Conservation (phyloP, 2,797 vertebrate species). For the Passerculus sandwichensis region DNA sequence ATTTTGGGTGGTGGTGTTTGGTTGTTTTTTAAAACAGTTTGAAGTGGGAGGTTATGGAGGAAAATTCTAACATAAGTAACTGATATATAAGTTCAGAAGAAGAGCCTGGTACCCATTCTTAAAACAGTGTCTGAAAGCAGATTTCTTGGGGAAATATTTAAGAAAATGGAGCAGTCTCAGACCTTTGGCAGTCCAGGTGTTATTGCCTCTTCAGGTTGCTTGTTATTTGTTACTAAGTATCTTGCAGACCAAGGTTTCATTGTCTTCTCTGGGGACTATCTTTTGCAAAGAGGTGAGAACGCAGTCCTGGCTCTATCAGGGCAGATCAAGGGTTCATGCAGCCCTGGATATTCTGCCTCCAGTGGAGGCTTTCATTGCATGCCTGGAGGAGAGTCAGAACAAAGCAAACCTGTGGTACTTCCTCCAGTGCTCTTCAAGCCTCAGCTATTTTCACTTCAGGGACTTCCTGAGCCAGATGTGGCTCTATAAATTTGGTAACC, state of each 20-base stretch:
- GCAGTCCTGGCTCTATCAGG: neutral
- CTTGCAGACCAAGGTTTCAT: neutral
- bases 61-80: neutral
- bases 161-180: neutral
- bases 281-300: neutral
- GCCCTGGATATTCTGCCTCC: neutral
- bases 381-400: neutral
- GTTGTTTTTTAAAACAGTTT: neutral
- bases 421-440: neutral
- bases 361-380: neutral
- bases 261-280: neutral
- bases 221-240: neutral
- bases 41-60: neutral
- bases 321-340: neutral
- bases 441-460: constrained; percentile 35
- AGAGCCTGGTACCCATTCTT: neutral
- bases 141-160: neutral
- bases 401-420: neutral
- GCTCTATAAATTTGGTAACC: constrained; percentile 34
- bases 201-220: neutral
- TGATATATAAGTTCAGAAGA: neutral
- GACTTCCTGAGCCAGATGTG: constrained; percentile 45
- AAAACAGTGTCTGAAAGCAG: neutral
- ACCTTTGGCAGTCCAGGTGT: neutral
- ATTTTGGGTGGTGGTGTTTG: neutral